Evolutionary conservation across 2,113 vertebrate genomes (phyloP), one percentile per base, ranked within the genome.

Genomic region (Ceyx cyanopectus): DNA sequence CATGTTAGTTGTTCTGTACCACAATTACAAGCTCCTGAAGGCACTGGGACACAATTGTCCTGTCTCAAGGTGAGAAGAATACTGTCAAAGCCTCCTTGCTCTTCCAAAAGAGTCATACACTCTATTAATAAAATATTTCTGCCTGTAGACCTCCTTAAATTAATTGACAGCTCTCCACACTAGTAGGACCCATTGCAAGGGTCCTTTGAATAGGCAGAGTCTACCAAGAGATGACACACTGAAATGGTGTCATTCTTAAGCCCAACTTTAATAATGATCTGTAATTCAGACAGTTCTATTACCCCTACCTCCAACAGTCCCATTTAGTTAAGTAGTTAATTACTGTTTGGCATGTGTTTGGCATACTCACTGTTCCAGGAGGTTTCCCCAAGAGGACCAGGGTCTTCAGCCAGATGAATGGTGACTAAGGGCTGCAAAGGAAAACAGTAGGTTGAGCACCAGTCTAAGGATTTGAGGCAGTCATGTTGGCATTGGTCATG

Each of bases 71-170:
- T 91, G 37, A 87, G 43, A 85, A 60, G 56, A 63, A 75, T 48
- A 24, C 46, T 70, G 72, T 20, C 0, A 0, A 82, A 76, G 51
- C 40, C 56, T 87, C 60, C n/a, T 53, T 58, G n/a, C 16, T 83
- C 46, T 85, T 48, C n/a, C 73, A 40, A 50, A 82, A 85, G 68
- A 91, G 85, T 24, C 92, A 92, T 87, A 80, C 45, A 63, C 85
- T 85, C 82, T 50, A 82, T 83, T 87, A 92, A 91, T 87, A 82
- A 80, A 80, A 91, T 58, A 87, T 46, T 95, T 85, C 75, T 95
- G 87, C 85, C 90, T 69, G 32, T 62, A 85, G 82, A 82, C 43
- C 56, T 77, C 76, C 94, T 95, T 68, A 83, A 29, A 29, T 41
- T 61, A 83, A 69, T 48, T 77, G 72, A 87, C 87, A 85, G 63